A percentile compares a stretch with the other conserved stretches of the same genome.
phyloP scores from a whole-genome alignment of 2,113 vertebrate species.

The Alectura lathami region DNA sequence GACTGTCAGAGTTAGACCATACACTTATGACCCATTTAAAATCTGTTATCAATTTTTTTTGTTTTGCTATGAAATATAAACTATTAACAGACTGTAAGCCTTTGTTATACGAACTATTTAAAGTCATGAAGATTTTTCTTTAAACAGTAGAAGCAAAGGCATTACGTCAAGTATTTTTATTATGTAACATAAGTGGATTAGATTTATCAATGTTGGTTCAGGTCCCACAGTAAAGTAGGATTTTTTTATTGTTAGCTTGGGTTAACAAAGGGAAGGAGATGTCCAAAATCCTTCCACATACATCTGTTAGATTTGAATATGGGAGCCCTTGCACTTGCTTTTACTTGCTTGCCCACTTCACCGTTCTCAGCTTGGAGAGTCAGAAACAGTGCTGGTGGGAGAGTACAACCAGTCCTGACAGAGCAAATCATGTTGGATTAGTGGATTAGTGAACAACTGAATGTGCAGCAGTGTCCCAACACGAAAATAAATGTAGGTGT shows the following conservation, averaged over 20 bases:
- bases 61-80: conserved; percentile 2
- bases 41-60: conserved; percentile 16
- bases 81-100: conserved; percentile 13
- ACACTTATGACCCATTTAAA: neutral
- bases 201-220: conserved; percentile 55
- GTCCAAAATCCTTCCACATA: neutral
- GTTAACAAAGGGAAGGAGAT: conserved; percentile 9
- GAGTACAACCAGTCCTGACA: neutral
- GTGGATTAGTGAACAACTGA: neutral
- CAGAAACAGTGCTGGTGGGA: neutral
- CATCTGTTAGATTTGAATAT: neutral
- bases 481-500: neutral
- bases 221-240: conserved; percentile 1
- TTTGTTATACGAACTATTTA: neutral
- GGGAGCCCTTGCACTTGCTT: neutral
- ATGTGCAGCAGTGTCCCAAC: neutral
- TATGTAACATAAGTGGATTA: conserved; percentile 25
- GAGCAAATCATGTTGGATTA: neutral
- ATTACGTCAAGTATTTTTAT: conserved; percentile 23
- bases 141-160: conserved; percentile 24
- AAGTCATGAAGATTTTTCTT: neutral
- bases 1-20: neutral
- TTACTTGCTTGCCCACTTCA: neutral
- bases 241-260: conserved; percentile 33
- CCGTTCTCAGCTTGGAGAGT: neutral